Percentiles rank a stretch among this genome's conserved stretches.
Conservation (phyloP, 1,140 invertebrate species). For the Philopotamus ludificatus region DNA sequence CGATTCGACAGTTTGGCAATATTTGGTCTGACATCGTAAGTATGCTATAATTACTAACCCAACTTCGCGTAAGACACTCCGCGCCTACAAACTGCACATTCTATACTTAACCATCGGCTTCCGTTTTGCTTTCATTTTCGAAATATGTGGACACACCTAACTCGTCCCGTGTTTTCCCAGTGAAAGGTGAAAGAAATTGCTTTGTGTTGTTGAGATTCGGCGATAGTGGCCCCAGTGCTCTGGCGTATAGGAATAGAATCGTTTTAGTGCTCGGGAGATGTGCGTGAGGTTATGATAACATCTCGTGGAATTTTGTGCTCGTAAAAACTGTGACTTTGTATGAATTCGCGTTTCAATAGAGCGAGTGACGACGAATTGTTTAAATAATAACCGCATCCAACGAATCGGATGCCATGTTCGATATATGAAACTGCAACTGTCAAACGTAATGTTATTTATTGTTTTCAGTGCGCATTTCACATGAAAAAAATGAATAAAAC, state of each 20-base stretch:
- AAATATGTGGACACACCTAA: not conserved
- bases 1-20: not conserved
- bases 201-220: too few species aligned
- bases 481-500: too few species aligned
- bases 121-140: not conserved
- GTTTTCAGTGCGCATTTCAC: too few species aligned
- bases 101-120: slow-evolving; percentile 8
- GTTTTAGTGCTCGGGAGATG: not conserved
- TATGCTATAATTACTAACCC: slow-evolving; percentile 24
- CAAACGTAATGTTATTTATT: too few species aligned
- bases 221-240: too few species aligned
- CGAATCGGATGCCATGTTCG: too few species aligned
- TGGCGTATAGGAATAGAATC: too few species aligned
- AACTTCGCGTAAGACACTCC: slow-evolving; percentile 11
- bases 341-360: too few species aligned
- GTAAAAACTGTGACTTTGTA: not conserved
- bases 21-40: not conserved
- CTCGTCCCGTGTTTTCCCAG: not conserved
- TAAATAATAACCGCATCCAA: too few species aligned
- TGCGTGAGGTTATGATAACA: not conserved
- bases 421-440: too few species aligned
- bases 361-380: too few species aligned
- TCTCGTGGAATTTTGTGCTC: not conserved
- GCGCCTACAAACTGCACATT: slow-evolving; percentile 4
- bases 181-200: not conserved